Evolutionary conservation across 2,888 invertebrate genomes (phyloP), one percentile per base, ranked within the genome.

Genomic region (Cerastis leucographa): DNA sequence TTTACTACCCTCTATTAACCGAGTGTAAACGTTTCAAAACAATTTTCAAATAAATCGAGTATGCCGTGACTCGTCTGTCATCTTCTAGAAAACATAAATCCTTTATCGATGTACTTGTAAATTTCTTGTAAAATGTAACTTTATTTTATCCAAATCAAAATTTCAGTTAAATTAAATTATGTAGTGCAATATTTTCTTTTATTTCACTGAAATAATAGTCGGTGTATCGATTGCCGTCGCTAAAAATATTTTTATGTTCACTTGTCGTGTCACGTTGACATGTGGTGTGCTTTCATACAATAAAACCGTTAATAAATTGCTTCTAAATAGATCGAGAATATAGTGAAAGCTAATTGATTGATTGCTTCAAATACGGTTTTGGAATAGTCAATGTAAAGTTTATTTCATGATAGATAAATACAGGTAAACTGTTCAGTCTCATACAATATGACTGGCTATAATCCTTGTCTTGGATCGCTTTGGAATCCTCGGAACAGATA

Each of bases 241-340:
- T 91, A 92, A 91, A 93, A 93, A 92, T 90, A 91, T 92, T 92
- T 92, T 93, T 91, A 93, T 93, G 92, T 90, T 91, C 90, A 90
- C 89, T 90, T 94, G 91, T 92, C 94, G 94, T 95, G 95, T 94
- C 96, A 96, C 87, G 88, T 89, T 96, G 95, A 95, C 95, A 94
- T 94, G 90, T 93, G 90, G 90, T 94, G 93, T 94, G 93, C 91
- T 93, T 92, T 92, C 90, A 87, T 92, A 92, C 91, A 92, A 92
- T 94, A 93, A 94, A 94, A 93, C 92, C 86, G 90, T 91, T 91
- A 90, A 90, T 91, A 92, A 95, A 95, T 93, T 93, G 90, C 90
- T 90, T 90, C 88, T 88, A 90, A 89, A 91, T 89, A 90, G 88
- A 86, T 87, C 89, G 86, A 91, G 87, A 93, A 91, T 92, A 92